Percentiles rank a stretch among this genome's conserved stretches.
Evolutionary conservation across 2,113 vertebrate species (phyloP).

Genomic region (Albula glossodonta): DNA sequence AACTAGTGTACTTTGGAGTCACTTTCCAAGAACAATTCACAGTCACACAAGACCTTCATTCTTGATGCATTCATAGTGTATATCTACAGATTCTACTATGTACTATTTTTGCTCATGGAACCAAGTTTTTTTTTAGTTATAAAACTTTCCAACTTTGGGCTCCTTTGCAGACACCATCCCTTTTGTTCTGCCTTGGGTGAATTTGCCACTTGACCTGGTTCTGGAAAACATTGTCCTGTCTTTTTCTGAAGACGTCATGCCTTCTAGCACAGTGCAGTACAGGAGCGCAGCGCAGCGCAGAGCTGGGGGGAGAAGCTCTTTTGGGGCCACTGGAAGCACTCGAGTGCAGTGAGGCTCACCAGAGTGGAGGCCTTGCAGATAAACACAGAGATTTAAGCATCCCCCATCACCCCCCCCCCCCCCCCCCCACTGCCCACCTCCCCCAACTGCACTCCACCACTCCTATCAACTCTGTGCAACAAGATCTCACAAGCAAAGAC

Average conservation of each 20-base stretch:
- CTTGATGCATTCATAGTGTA: no score
- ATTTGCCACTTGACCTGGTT: conserved; percentile 9
- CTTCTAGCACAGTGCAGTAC: neutral
- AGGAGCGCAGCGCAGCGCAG: neutral
- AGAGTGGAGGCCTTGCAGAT: neutral
- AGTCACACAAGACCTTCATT: no score
- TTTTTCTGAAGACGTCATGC: neutral
- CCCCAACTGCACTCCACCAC: no score
- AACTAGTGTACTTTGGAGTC: no score
- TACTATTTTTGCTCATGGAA: neutral
- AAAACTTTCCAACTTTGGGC: no score
- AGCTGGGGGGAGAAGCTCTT: neutral
- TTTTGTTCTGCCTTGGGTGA: neutral
- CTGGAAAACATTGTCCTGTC: neutral
- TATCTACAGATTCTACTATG: no score
- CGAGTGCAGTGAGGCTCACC: neutral
- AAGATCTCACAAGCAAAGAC: no score
- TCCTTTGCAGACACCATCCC: no score
- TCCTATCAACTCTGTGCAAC: no score
- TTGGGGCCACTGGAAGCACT: neutral
- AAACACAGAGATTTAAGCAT: neutral
- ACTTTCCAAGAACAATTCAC: no score
- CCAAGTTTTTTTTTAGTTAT: neutral
- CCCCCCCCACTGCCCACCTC: neutral
- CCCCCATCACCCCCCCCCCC: neutral